Evolutionary conservation across 2,888 invertebrate genomes (phyloP).

Genomic region (Tinea pellionella): DNA sequence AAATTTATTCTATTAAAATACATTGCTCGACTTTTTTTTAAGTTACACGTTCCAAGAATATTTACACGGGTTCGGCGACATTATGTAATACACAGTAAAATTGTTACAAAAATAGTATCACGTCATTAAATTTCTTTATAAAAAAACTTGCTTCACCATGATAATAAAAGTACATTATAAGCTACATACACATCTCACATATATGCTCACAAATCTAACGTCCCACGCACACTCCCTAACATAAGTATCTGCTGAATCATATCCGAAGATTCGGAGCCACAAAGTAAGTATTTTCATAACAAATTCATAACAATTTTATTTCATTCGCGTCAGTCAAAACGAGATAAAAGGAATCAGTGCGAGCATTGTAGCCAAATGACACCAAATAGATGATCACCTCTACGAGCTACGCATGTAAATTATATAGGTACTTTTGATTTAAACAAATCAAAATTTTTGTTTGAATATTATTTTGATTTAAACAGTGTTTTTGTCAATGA

Average conservation of each 20-base stretch:
- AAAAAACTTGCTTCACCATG: background rate
- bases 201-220: background rate
- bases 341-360: background rate
- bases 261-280: constrained; percentile 8
- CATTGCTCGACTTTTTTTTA: too few relatives aligned
- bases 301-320: constrained; percentile 8
- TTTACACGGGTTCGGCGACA: too few relatives aligned
- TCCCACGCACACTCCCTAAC: background rate
- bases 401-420: background rate
- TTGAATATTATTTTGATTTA: too few relatives aligned
- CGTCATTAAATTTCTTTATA: background rate
- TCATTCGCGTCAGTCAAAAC: background rate
- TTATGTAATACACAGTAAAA: too few relatives aligned
- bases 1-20: too few relatives aligned
- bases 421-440: background rate
- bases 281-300: constrained; percentile 9
- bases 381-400: background rate
- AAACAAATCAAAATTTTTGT: too few relatives aligned
- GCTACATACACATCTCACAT: background rate
- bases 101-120: too few relatives aligned
- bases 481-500: too few relatives aligned
- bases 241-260: constrained; percentile 2
- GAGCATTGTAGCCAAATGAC: background rate
- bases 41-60: too few relatives aligned
- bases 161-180: background rate